Evolutionary conservation across 2,113 vertebrate genomes (phyloP).

Genomic region (Jaculus jaculus): DNA sequence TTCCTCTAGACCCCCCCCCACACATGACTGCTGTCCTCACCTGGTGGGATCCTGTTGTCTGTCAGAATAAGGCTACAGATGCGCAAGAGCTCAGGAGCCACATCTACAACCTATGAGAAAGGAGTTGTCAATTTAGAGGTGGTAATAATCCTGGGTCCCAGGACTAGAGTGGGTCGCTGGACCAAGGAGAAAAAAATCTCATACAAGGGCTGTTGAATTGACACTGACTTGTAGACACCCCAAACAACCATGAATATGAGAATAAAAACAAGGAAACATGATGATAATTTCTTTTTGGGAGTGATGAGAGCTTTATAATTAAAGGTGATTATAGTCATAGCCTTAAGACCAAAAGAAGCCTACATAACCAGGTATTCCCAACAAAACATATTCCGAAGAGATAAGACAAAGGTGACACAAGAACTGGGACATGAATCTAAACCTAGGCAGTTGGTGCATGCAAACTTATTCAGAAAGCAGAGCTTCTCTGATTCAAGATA

Average conservation of each 20-base stretch:
- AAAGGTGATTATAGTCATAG: neutral
- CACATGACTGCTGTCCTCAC: slow-evolving; percentile 36
- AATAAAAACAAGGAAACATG: neutral
- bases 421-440: neutral
- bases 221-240: neutral
- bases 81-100: slow-evolving; percentile 76
- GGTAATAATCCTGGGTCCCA: neutral
- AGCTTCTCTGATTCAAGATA: neutral
- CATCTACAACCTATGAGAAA: slow-evolving; percentile 70
- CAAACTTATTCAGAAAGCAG: neutral
- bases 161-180: neutral
- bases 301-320: neutral
- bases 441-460: neutral
- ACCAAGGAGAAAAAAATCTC: neutral
- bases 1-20: neutral
- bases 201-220: neutral
- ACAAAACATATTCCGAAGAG: neutral
- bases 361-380: neutral
- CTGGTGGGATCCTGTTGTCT: slow-evolving; percentile 73
- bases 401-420: neutral
- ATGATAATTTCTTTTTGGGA: neutral
- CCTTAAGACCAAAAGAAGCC: neutral
- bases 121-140: too few species aligned
- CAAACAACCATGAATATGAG: neutral
- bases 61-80: slow-evolving; percentile 72